These are phyloP conservation scores for Astyanax mexicanus DNA, from an alignment of 2,797 vertebrate genomes.

Conservation along the genomic window DNA sequence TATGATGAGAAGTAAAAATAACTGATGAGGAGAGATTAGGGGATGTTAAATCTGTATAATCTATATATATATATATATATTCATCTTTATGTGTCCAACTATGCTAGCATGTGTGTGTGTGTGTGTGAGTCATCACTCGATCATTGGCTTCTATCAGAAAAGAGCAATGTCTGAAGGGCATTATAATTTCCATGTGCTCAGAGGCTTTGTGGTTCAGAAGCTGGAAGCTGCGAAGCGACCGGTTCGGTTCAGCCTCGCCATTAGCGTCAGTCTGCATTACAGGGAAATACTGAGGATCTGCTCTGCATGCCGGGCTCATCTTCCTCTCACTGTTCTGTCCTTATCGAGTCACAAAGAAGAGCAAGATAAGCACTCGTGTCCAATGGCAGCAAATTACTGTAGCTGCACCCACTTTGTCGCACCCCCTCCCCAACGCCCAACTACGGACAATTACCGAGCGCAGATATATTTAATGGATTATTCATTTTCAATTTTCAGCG, in stretches of 20 bases:
- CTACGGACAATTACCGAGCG: slow-evolving; percentile 12
- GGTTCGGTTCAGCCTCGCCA: slow-evolving; percentile 14
- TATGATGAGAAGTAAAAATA: too few species aligned
- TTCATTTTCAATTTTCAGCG: slow-evolving; percentile 42
- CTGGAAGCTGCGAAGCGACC: neutral
- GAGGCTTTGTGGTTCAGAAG: slow-evolving; percentile 12
- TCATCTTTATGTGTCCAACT: neutral
- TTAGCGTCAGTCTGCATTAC: slow-evolving; percentile 33
- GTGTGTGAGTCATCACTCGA: neutral
- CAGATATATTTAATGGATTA: slow-evolving; percentile 30
- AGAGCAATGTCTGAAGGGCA: neutral
- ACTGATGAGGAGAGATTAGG: too few species aligned
- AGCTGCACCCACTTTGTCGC: slow-evolving; percentile 28
- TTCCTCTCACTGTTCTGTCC: slow-evolving; percentile 18
- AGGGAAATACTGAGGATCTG: slow-evolving; percentile 8
- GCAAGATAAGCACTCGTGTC: slow-evolving; percentile 17
- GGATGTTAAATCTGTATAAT: too few species aligned
- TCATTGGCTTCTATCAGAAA: neutral
- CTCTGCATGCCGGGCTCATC: slow-evolving; percentile 18
- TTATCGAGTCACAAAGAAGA: slow-evolving; percentile 35
- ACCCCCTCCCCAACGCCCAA: slow-evolving; percentile 21
- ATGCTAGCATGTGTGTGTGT: neutral
- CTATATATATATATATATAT: too few species aligned
- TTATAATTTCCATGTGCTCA: neutral
- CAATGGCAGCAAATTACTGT: slow-evolving; percentile 32